These are phyloP conservation scores for Atherinosoma microstoma DNA, from an alignment of 2,797 vertebrate species.

Conservation along the genomic window DNA sequence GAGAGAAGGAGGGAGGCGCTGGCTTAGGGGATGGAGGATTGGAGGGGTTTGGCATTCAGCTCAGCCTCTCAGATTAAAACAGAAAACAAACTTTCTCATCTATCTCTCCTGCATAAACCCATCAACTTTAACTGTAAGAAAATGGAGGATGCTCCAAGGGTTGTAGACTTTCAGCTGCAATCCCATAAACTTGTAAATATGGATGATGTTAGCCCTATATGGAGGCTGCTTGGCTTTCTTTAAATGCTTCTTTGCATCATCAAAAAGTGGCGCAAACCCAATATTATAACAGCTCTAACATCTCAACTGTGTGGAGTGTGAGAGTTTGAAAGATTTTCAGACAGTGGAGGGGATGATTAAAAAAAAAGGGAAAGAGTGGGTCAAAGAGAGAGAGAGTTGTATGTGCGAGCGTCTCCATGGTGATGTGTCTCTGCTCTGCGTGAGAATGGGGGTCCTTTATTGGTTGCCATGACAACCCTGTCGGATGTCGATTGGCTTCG, in stretches of 20 bases:
- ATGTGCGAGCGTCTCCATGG: constrained; percentile 77
- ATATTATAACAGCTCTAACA: constrained; percentile 19
- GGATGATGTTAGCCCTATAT: not conserved
- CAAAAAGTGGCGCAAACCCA: not conserved
- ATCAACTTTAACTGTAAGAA: constrained; percentile 31
- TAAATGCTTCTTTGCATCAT: constrained; percentile 4
- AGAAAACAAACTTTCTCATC: constrained; percentile 42
- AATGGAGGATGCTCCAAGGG: constrained; percentile 15
- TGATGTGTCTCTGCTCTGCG: constrained; percentile 79
- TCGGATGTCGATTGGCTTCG: constrained; percentile 66
- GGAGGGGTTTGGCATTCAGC: constrained; percentile 77
- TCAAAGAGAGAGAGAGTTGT: constrained; percentile 57
- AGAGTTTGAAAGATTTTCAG: constrained; percentile 49
- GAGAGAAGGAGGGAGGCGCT: constrained; percentile 32
- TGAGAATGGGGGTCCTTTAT: constrained; percentile 81
- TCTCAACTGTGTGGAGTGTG: constrained; percentile 1
- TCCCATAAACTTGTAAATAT: constrained; percentile 1
- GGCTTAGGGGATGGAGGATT: constrained; percentile 37
- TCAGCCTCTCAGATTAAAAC: constrained; percentile 54
- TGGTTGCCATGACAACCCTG: constrained; percentile 74
- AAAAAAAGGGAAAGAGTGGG: constrained; percentile 28
- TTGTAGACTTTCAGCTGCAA: constrained; percentile 1
- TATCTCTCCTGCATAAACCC: constrained; percentile 14
- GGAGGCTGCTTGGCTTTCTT: not conserved
- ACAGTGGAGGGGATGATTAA: constrained; percentile 41